Evolutionary conservation across 1,140 invertebrate species (phyloP), one percentile per base, ranked within the genome.

Genomic region (Ylistrum balloti): DNA sequence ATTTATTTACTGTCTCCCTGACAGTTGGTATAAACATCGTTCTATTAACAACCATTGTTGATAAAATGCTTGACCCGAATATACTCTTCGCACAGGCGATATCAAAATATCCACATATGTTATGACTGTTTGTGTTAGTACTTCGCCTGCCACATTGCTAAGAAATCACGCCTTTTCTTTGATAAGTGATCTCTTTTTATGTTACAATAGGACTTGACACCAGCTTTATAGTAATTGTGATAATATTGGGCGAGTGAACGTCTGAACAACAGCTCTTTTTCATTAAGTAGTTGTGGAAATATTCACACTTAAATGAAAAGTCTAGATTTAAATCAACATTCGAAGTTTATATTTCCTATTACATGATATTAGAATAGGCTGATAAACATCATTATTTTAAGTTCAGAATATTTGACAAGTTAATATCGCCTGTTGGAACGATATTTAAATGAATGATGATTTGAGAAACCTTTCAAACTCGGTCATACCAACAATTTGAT

Each of bases 121-220:
- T 28, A 5, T 74, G 0, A 74, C n/a, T 74, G 28, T 74, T 74
- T 28, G 56, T 74, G 7, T 28, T 3, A 74, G 56, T 74, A 74
- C n/a, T 74, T 74, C 22, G 56, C 22, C 15, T 74, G 56, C 28
- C 56, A 17, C 13, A 74, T 28, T 28, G 28, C 56, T 74, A 28
- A 74, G 56, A 74, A 1, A 28, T n/a, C n/a, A 74, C 28, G 3
- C n/a, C 56, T 28, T 74, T 74, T 17, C 22, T 28, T 28, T 28
- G 56, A 28, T 74, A 74, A 74, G n/a, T 74, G 11, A n/a, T 74
- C 56, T 74, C 56, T n/a, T 1, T 28, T 74, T 17, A 17, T 9
- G 56, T 74, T 74, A n/a, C 56, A 28, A 74, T 74, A 28, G 56
- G 56, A 28, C 56, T 74, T 74, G 56, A 74, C 56, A 74, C 56